phyloP scores from a whole-genome alignment of 2,888 invertebrate species.

The Oegoconia quadripuncta region DNA sequence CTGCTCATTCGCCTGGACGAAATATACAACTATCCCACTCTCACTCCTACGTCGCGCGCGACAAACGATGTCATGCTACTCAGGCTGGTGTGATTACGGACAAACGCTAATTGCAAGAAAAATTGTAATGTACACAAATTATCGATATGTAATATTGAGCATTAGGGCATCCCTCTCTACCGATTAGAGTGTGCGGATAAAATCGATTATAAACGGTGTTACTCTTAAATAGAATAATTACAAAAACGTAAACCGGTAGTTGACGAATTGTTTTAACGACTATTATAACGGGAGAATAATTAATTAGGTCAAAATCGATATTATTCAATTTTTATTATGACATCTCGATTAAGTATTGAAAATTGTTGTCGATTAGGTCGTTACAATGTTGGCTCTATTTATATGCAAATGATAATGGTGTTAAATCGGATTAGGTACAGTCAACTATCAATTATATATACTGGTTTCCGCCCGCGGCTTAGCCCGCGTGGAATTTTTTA shows the following conservation, averaged over 20 bases:
- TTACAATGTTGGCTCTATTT: slow-evolving; percentile 12
- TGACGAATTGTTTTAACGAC: slow-evolving; percentile 19
- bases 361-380: slow-evolving; percentile 10
- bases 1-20: too few relatives aligned
- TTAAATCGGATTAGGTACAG: too few relatives aligned
- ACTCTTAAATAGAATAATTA: slow-evolving; percentile 43
- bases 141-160: neutral
- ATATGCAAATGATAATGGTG: too few relatives aligned
- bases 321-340: slow-evolving; percentile 22
- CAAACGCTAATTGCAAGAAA: too few relatives aligned
- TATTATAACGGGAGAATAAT: slow-evolving; percentile 23
- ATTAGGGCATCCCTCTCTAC: slow-evolving; percentile 34
- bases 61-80: too few relatives aligned
- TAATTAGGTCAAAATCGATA: slow-evolving; percentile 21
- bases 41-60: too few relatives aligned
- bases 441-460: too few relatives aligned
- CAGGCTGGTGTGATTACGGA: too few relatives aligned
- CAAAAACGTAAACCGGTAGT: slow-evolving; percentile 24
- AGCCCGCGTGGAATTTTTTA: too few relatives aligned
- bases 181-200: slow-evolving; percentile 46
- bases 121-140: neutral
- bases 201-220: slow-evolving; percentile 46
- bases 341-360: slow-evolving; percentile 22
- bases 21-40: too few relatives aligned
- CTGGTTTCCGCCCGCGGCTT: too few relatives aligned